These are phyloP conservation scores for Agelas oroides DNA, from an alignment of 37 sponge, comb jelly and placozoan species.

Conservation along the genomic window DNA sequence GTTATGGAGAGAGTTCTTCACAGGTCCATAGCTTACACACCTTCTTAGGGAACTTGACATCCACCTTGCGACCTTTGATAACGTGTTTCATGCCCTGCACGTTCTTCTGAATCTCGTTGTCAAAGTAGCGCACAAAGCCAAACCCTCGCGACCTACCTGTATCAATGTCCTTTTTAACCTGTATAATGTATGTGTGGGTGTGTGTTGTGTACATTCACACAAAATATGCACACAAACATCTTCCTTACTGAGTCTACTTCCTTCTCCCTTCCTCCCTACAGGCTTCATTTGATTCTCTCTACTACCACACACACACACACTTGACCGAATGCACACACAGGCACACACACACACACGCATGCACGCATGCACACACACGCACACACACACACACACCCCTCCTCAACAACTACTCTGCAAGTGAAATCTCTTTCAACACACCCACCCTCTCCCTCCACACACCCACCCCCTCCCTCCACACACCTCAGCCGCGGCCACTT, in stretches of 20 bases:
- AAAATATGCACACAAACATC: background rate
- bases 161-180: conserved; percentile 76
- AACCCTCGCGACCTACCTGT: conserved; percentile 80
- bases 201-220: background rate
- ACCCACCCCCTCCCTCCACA: no score
- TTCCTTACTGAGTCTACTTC: no score
- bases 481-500: conserved; percentile 70
- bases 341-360: conserved; percentile 22
- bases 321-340: conserved; percentile 33
- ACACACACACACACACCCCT: conserved; percentile 24
- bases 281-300: no score
- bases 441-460: no score
- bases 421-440: no score
- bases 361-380: conserved; percentile 24
- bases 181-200: background rate
- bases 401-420: no score
- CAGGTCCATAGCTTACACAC: no score
- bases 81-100: conserved; percentile 61
- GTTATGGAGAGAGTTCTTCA: no score
- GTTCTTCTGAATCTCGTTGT: conserved; percentile 45
- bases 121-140: conserved; percentile 82
- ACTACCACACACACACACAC: no score
- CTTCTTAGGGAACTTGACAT: conserved; percentile 66
- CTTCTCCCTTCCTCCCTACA: no score
- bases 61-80: conserved; percentile 75